Evolutionary conservation across 2,888 invertebrate species (phyloP).

Genomic region (Tenthredo mesomela): DNA sequence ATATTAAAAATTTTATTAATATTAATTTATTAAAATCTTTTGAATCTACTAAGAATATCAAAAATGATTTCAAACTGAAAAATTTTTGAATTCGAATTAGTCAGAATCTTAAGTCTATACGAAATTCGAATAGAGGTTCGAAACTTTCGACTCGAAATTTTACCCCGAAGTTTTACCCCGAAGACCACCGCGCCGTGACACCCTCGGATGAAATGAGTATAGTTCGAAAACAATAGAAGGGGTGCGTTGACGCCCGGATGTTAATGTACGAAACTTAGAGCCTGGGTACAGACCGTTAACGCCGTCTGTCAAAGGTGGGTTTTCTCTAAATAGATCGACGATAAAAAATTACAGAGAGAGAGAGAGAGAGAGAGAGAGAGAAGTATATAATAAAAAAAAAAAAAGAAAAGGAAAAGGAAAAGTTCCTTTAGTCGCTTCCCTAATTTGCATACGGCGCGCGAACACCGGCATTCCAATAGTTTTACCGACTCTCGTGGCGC

Average conservation of each 20-base stretch:
- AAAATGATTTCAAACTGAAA: not conserved
- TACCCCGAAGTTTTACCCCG: conserved; percentile 6
- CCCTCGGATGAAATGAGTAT: conserved; percentile 26
- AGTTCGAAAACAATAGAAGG: conserved; percentile 6
- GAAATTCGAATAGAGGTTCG: not conserved
- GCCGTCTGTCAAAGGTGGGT: conserved; percentile 59
- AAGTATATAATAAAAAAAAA: not conserved
- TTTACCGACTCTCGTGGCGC: conserved; percentile 47
- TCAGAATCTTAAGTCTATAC: not conserved
- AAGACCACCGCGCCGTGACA: conserved; percentile 31
- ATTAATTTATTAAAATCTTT: no score
- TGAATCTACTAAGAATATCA: not conserved
- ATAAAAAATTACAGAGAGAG: not conserved
- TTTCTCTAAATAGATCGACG: not conserved
- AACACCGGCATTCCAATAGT: conserved; percentile 30
- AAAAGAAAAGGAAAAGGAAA: conserved; percentile 5
- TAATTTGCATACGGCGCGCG: conserved; percentile 42
- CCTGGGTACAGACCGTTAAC: conserved; percentile 57
- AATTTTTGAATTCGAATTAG: not conserved
- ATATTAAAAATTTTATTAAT: no score
- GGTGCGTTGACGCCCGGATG: conserved; percentile 49
- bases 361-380: not conserved
- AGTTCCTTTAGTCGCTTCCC: conserved; percentile 11
- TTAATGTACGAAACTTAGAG: conserved; percentile 54
- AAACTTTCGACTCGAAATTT: not conserved